phyloP scores from a whole-genome alignment of 2,888 invertebrate species.

The Drosophila niveifrons region DNA sequence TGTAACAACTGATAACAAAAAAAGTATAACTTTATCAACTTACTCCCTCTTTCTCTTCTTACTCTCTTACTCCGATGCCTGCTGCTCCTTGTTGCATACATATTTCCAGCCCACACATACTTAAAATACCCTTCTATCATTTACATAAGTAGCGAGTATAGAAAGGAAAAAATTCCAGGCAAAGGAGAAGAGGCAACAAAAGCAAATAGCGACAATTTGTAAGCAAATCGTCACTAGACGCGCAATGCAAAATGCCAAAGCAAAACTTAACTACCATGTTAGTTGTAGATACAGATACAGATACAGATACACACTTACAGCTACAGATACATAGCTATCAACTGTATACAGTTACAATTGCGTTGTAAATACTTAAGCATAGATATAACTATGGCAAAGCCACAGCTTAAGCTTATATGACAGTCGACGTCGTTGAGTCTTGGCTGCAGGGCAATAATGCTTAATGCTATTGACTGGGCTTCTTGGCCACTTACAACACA shows the following conservation, averaged over 20 bases:
- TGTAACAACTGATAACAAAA: no score
- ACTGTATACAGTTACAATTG: slow-evolving; percentile 28
- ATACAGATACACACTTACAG: slow-evolving; percentile 30
- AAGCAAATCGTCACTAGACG: slow-evolving; percentile 55
- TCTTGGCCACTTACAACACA: slow-evolving; percentile 21
- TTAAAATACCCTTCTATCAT: no score
- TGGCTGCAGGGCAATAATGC: slow-evolving; percentile 14
- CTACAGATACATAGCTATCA: slow-evolving; percentile 20
- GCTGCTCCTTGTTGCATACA: no score
- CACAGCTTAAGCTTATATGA: slow-evolving; percentile 50
- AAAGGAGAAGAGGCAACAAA: slow-evolving; percentile 35
- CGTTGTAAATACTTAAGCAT: slow-evolving; percentile 34
- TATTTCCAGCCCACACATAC: no score
- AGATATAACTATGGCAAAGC: slow-evolving; percentile 24
- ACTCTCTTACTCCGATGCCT: no score
- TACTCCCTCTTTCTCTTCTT: no score
- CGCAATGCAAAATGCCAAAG: slow-evolving; percentile 26
- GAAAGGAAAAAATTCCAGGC: no score
- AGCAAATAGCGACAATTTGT: slow-evolving; percentile 64
- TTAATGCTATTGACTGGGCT: neutral
- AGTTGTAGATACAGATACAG: slow-evolving; percentile 38
- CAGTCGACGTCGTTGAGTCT: slow-evolving; percentile 16
- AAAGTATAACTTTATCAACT: no score
- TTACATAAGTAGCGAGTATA: no score
- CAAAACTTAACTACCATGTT: slow-evolving; percentile 44